Base-by-base conservation (phyloP, 1,140 invertebrate species). In the Drosophila elegans region DNA sequence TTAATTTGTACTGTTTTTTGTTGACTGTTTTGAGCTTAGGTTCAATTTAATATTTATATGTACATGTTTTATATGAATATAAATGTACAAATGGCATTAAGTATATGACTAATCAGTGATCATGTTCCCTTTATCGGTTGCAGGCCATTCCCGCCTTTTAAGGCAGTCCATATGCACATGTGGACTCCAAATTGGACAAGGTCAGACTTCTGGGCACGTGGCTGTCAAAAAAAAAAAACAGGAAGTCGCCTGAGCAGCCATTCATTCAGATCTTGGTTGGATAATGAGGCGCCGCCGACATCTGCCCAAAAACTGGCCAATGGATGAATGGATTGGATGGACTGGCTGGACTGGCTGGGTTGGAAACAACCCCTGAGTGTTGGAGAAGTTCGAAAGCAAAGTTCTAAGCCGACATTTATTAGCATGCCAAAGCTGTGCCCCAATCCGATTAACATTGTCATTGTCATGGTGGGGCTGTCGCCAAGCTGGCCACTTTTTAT, bases 361-460 rank as follows among this genome's bases (percentile, higher is more conserved):
- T 21, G 16, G 16, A 21, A 34, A 51, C 25, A 29, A 42, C 54
- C 12, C 62, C 56, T n/a, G 25, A 25, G 25, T 39, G 27, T 36
- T 44, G 56, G 55, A 10, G 27, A 32, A 1, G 7, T 16, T 4
- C 27, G 27, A 49, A 32, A 12, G 29, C n/a, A 11, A 13, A n/a
- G 45, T 13, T 10, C 25, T 16, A 21, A 1, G 29, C 13, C 38
- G 45, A 66, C 46, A 74, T 76, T 60, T 48, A 75, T 76, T 60
- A 53, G 41, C 41, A 75, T 64, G 71, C 72, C 52, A 29, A 49
- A 34, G 10, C 5, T 16, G 52, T 74, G 57, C 55, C 66, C 66
- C 59, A 52, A 66, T 76, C 75, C 72, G 71, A 86, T 86, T 88
- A 88, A 71, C 83, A 86, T 89, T 83, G 55, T 46, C 39, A 88